Base-by-base conservation (phyloP, 2,888 invertebrate species). In the Tipula vernalis region DNA sequence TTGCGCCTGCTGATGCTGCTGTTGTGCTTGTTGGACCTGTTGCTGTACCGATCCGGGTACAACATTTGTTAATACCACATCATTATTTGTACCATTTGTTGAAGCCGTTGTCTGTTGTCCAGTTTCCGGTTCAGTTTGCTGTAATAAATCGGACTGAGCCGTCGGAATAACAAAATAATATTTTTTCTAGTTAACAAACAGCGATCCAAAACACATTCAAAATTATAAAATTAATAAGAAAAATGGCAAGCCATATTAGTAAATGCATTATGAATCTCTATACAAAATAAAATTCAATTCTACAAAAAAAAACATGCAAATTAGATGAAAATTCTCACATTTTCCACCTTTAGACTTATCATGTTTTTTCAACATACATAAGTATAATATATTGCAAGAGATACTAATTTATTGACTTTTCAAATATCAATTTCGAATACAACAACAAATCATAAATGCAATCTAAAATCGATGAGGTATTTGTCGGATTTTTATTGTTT, bases 41-140 rank as follows among this genome's bases (percentile, higher is more conserved):
- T 87, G 88, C 87, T 86, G 88, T 87, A 71, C 71, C 71, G 86
- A 85, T 85, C 85, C 41, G 3, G 39, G 57, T 2, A 83, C 83
- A 13, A 18, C 71, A 71, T 42, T 36, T 83, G 86, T 41, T 86
- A 36, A 51, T 51, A 51, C 28, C 44, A 42, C 18, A 85, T 86
- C 87, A 15, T 84, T 42, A 42, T 42, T 85, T 85, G 85, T 85
- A 42, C 39, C 18, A 85, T 42, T 41, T 85, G 86, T 86, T 57
- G 87, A 86, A 83, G 86, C 71, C 85, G 87, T 86, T 83, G 85
- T 87, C 86, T 86, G 87, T 87, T 86, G 88, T 87, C 93, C 92
- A 87, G 91, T 90, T 89, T 94, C 93, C 88, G 93, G 91, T 89
- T 94, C 94, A 88, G 93, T 93, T 92, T 94, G 93, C 92, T 94